Percentiles rank a stretch among this genome's conserved stretches.
Conservation (phyloP, 1,140 invertebrate species). For the Triops cancriformis region DNA sequence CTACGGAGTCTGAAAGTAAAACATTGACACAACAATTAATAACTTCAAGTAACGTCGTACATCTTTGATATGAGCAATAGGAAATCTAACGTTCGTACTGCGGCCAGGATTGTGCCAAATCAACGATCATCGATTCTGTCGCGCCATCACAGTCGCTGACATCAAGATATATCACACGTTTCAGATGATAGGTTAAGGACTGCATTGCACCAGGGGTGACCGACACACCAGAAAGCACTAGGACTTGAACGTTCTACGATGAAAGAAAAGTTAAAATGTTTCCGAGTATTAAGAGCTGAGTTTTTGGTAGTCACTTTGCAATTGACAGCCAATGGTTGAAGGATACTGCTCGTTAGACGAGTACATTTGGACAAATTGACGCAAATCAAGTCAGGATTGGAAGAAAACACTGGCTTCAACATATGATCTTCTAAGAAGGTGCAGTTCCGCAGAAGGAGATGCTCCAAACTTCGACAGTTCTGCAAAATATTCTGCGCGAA, state of each 20-base stretch:
- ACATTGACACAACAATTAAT: background rate
- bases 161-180: conserved; percentile 32
- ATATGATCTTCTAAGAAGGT: background rate
- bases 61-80: background rate
- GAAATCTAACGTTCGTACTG: background rate
- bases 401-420: conserved; percentile 11
- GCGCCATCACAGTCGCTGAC: conserved; percentile 27
- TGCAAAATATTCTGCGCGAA: background rate
- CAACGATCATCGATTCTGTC: background rate
- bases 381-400: conserved; percentile 17
- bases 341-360: conserved; percentile 15
- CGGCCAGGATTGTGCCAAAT: background rate
- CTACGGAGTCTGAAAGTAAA: background rate
- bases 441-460: background rate
- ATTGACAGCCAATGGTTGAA: conserved; percentile 24
- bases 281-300: background rate
- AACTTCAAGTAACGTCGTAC: no score
- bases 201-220: conserved; percentile 20
- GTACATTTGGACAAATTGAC: conserved; percentile 16
- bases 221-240: conserved; percentile 7
- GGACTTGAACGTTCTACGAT: conserved; percentile 11
- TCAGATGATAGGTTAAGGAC: conserved; percentile 26
- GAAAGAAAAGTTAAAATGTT: background rate
- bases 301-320: conserved; percentile 21
- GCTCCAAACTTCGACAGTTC: background rate